Evolutionary conservation across 2,888 invertebrate species (phyloP).

Genomic region (Melieria omissa): DNA sequence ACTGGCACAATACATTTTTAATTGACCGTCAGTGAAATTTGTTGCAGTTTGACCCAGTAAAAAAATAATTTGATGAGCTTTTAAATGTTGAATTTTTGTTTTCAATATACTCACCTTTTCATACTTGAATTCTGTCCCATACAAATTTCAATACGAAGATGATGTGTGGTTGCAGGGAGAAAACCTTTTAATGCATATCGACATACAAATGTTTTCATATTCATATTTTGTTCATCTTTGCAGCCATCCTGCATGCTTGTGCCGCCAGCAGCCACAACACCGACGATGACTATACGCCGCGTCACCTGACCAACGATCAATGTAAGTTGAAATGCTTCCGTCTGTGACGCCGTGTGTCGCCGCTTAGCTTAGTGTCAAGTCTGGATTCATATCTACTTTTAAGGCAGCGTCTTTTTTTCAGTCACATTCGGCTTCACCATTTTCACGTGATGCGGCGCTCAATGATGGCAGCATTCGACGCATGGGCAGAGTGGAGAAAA

Average conservation of each 20-base stretch:
- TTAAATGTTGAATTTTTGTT: neutral
- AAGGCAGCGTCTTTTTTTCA: conserved; percentile 67
- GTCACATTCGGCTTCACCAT: conserved; percentile 57
- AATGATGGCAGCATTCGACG: conserved; percentile 36
- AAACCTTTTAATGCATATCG: no score
- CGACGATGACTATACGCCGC: conserved; percentile 54
- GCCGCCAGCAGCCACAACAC: conserved; percentile 11
- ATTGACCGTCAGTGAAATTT: neutral
- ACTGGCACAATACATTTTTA: neutral
- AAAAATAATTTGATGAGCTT: no score
- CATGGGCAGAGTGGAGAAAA: conserved; percentile 43
- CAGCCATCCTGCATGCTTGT: conserved; percentile 27
- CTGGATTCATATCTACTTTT: conserved; percentile 61
- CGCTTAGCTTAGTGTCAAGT: conserved; percentile 49
- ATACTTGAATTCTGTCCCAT: neutral
- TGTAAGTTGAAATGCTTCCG: conserved; percentile 52
- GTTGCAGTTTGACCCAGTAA: neutral
- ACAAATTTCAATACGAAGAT: no score
- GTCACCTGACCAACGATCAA: conserved; percentile 57
- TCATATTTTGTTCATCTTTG: conserved; percentile 17
- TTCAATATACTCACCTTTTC: neutral
- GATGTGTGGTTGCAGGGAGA: no score
- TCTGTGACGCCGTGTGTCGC: conserved; percentile 25
- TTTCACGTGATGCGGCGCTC: conserved; percentile 46
- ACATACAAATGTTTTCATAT: neutral